Conservation (phyloP, 2,888 invertebrate genomes). For the Emmelina monodactyla region DNA sequence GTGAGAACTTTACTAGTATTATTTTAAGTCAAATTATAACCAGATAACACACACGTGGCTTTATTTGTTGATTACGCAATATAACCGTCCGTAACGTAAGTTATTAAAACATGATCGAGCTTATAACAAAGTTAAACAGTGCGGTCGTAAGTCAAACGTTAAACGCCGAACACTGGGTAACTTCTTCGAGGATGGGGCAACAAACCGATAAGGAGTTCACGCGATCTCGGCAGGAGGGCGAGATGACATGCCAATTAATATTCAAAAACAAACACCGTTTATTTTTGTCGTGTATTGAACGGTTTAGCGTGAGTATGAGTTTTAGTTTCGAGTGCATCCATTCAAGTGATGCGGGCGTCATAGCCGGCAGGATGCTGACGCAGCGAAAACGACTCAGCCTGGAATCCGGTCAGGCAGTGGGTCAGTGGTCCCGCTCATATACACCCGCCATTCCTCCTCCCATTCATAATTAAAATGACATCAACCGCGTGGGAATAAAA, state of each 20-base stretch:
- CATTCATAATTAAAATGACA: constrained; percentile 59
- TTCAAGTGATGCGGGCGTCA: neutral
- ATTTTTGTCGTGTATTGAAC: too few relatives aligned
- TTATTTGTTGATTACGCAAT: too few relatives aligned
- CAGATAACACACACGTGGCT: too few relatives aligned
- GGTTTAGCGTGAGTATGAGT: too few relatives aligned
- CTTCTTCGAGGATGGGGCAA: too few relatives aligned
- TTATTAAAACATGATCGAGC: too few relatives aligned
- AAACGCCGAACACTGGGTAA: too few relatives aligned
- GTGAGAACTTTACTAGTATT: constrained; percentile 37
- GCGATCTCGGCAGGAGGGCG: constrained; percentile 54
- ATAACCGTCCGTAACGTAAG: too few relatives aligned
- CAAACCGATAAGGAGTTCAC: constrained; percentile 55
- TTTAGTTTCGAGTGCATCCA: too few relatives aligned
- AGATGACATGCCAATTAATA: constrained; percentile 42
- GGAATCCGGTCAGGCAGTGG: constrained; percentile 40
- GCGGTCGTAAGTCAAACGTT: too few relatives aligned
- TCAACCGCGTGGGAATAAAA: constrained; percentile 60
- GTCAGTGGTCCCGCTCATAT: constrained; percentile 40
- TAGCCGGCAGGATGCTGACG: constrained; percentile 36
- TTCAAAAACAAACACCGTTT: constrained; percentile 50
- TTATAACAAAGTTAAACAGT: too few relatives aligned
- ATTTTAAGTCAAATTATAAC: neutral
- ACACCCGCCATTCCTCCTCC: constrained; percentile 28
- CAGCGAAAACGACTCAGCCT: constrained; percentile 37